These are phyloP conservation scores for Galago senegalensis DNA, from an alignment of 2,797 vertebrate species.

Conservation along the genomic window DNA sequence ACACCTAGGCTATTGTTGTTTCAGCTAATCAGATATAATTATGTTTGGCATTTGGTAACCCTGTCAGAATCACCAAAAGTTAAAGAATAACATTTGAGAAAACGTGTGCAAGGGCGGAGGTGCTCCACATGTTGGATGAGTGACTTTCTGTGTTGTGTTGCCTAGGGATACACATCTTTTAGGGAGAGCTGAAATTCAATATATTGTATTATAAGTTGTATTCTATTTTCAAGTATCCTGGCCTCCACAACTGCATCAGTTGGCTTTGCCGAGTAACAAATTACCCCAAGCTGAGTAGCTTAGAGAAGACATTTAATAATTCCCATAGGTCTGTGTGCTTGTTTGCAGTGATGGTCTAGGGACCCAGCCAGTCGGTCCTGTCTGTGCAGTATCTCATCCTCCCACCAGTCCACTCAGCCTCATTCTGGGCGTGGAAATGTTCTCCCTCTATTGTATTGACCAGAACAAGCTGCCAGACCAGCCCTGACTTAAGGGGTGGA, in stretches of 20 bases:
- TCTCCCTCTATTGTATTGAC: not conserved
- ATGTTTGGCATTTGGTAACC: not conserved
- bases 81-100: not conserved
- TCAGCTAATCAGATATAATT: not conserved
- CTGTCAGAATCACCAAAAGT: not conserved
- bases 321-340: not conserved
- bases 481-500: rapidly evolving
- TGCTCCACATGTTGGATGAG: not conserved
- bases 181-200: not conserved
- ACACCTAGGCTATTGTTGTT: not conserved
- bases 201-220: not conserved
- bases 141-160: not conserved
- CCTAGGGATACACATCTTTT: not conserved
- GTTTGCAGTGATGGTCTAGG: not conserved
- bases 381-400: not conserved
- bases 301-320: not conserved
- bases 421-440: not conserved
- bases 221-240: not conserved
- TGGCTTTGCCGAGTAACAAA: not conserved
- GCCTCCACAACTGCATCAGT: not conserved
- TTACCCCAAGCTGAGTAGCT: not conserved
- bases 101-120: too few relatives aligned
- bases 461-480: not conserved
- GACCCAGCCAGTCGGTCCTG: too few relatives aligned
- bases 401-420: not conserved